Evolutionary conservation across 2,113 vertebrate genomes (phyloP), one percentile per base, ranked within the genome.

Genomic region (Hemibagrus wyckioides): DNA sequence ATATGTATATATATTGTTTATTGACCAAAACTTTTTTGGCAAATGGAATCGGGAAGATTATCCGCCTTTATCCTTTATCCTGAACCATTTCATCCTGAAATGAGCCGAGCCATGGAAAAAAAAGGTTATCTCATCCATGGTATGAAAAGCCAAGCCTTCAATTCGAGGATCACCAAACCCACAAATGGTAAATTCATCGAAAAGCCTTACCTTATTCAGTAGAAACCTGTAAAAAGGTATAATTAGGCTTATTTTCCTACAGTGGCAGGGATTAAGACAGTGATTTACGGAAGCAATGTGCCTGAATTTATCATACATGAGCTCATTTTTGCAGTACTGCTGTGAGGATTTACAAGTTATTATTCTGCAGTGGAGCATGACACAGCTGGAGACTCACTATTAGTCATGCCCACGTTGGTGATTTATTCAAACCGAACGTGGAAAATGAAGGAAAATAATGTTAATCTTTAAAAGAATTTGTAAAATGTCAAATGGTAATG

Each of bases 271-370:
- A 92, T 90, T 91, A 88, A 87, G 57, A 56, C 80, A 77, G 84
- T 65, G 44, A 91, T 88, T 92, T 89, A 92, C 88, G 73, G 33
- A 88, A 83, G 86, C 90, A 88, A 36, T 52, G 82, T 67, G n/a
- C 41, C 61, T 83, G 63, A 48, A 67, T 44, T 21, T 82, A 65
- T 63, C 41, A 30, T 52, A 83, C n/a, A 50, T 48, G 41, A 67
- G 82, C 41, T 13, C 17, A 50, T 39, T 69, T 69, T 25, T 84
- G 75, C 41, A 50, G 71, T 11, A 41, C 54, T 61, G 83, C 56
- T 33, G 36, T 48, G 30, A 52, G 75, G 75, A 77, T 80, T 33
- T 76, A 52, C 73, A 79, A 23, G 48, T 44, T 86, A 39, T 36
- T 67, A 85, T 85, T 80, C 75, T 65, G 57, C 84, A 36, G 41